phyloP scores from a whole-genome alignment of 2,888 invertebrate genomes.

The Theodoxus fluviatilis region DNA sequence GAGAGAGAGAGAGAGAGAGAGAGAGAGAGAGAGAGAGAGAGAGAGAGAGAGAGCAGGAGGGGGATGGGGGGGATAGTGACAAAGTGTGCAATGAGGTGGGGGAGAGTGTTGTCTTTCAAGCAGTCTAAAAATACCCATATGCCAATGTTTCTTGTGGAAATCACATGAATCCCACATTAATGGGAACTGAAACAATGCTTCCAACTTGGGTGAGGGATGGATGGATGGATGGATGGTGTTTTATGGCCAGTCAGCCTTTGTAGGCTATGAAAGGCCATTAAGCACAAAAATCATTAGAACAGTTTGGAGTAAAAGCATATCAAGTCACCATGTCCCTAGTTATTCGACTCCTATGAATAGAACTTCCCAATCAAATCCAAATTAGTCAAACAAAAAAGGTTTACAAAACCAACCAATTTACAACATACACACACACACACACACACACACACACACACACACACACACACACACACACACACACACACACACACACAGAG shows the following conservation, averaged over 20 bases:
- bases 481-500: conserved; percentile 13
- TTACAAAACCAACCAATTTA: neutral
- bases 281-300: too few species aligned
- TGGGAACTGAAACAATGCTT: too few species aligned
- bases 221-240: too few species aligned
- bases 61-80: neutral
- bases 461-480: neutral
- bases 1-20: neutral
- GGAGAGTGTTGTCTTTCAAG: neutral
- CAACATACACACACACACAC: neutral
- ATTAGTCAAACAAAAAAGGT: neutral
- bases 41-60: neutral
- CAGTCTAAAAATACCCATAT: neutral
- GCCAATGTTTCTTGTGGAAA: neutral
- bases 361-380: too few species aligned
- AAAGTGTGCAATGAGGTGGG: neutral
- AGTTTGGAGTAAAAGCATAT: too few species aligned
- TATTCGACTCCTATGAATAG: too few species aligned
- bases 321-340: too few species aligned
- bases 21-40: neutral
- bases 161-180: too few species aligned
- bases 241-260: too few species aligned
- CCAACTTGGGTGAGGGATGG: too few species aligned
- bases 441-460: conserved; percentile 11
- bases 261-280: too few species aligned